phyloP scores from a whole-genome alignment of 2,113 vertebrate genomes.

The Manacus vitellinus region DNA sequence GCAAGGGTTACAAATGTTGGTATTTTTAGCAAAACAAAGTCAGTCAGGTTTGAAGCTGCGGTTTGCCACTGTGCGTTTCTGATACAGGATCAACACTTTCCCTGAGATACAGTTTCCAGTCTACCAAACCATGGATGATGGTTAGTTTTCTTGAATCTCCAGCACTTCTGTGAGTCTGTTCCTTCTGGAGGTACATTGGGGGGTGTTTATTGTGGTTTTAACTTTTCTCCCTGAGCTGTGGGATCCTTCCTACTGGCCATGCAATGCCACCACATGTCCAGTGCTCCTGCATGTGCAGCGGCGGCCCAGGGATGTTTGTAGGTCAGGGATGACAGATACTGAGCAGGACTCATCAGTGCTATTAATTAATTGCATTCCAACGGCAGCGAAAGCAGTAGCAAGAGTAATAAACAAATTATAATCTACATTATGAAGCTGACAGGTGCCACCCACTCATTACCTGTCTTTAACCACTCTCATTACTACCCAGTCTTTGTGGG shows the following conservation, averaged over 20 bases:
- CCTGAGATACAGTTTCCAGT: neutral
- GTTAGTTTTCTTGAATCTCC: neutral
- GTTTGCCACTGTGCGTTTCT: neutral
- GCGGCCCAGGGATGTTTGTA: slow-evolving; percentile 24
- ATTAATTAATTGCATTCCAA: slow-evolving; percentile 59
- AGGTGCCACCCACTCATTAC: slow-evolving; percentile 59
- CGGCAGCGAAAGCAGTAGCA: slow-evolving; percentile 59
- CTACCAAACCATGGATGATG: neutral
- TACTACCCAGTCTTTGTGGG: slow-evolving; percentile 59
- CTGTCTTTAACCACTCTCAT: slow-evolving; percentile 61
- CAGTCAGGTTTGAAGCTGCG: neutral
- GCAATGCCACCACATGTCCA: neutral
- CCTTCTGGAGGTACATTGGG: neutral
- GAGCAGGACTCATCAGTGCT: neutral
- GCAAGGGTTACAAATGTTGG: neutral
- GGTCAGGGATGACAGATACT: slow-evolving; percentile 49
- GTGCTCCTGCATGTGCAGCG: neutral
- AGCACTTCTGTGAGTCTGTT: neutral
- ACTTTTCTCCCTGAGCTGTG: neutral
- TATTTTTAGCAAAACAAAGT: neutral
- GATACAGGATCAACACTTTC: neutral
- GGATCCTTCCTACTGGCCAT: neutral
- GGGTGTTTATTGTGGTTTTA: neutral
- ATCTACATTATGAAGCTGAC: slow-evolving; percentile 56
- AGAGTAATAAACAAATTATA: slow-evolving; percentile 63